A percentile compares a stretch with the other conserved stretches of the same genome.
Conservation (phyloP, 2,888 invertebrate genomes). For the Ormyrus labotus region DNA sequence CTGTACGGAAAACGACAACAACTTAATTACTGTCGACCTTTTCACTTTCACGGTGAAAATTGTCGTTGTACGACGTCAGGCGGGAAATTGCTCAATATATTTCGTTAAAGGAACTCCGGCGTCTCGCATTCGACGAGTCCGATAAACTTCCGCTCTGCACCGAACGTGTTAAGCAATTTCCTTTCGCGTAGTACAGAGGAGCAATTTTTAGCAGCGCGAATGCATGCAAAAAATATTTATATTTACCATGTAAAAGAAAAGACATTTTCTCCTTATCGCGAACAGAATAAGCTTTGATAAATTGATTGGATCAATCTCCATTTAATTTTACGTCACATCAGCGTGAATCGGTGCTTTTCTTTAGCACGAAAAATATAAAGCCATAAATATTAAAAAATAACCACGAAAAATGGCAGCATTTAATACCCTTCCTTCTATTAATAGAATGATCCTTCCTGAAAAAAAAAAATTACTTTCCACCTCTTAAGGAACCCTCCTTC, state of each 20-base stretch:
- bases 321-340: no score
- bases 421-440: no score
- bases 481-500: no score
- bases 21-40: constrained; percentile 37
- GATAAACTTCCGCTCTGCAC: constrained; percentile 39
- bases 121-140: constrained; percentile 26
- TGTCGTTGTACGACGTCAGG: constrained; percentile 37
- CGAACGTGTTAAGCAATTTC: constrained; percentile 41
- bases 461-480: no score
- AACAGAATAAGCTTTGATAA: no score
- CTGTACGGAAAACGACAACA: constrained; percentile 5
- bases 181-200: constrained; percentile 2
- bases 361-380: no score
- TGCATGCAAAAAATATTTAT: constrained; percentile 30
- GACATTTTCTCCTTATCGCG: no score
- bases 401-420: no score
- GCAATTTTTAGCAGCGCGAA: constrained; percentile 21
- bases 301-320: no score
- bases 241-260: constrained; percentile 12
- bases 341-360: no score
- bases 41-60: constrained; percentile 43
- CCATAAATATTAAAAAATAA: no score
- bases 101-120: constrained; percentile 53
- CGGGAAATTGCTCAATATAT: constrained; percentile 57
- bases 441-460: no score